phyloP scores from a whole-genome alignment of 1,140 invertebrate species.

The Cyclargus thomasi region DNA sequence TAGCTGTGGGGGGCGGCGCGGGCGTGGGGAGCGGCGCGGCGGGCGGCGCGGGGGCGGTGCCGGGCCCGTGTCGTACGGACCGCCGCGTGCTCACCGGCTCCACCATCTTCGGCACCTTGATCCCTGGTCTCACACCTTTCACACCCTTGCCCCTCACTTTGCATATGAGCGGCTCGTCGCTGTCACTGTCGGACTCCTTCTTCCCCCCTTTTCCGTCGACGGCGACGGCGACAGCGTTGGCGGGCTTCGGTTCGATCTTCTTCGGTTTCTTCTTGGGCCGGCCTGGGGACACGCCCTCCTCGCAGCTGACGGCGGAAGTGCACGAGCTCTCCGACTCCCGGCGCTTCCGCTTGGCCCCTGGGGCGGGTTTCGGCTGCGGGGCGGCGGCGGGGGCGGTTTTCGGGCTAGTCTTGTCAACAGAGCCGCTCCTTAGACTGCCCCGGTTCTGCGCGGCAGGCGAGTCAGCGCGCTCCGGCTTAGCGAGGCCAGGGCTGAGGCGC shows the following conservation, averaged over 20 bases:
- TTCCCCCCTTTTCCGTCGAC: conserved; percentile 46
- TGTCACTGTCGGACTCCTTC: conserved; percentile 82
- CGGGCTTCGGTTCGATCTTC: conserved; percentile 37
- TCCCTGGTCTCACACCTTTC: conserved; percentile 35
- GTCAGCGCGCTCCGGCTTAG: conserved; percentile 59
- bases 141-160: conserved; percentile 77
- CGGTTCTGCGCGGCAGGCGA: conserved; percentile 62
- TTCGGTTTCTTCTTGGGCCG: conserved; percentile 56
- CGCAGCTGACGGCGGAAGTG: conserved; percentile 77
- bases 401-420: conserved; percentile 64
- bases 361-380: conserved; percentile 36
- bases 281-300: conserved; percentile 70
- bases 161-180: conserved; percentile 86
- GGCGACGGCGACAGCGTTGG: conserved; percentile 30
- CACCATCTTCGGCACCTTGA: conserved; percentile 35
- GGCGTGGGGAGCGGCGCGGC: conserved; percentile 30
- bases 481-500: conserved; percentile 77
- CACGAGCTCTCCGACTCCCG: conserved; percentile 86
- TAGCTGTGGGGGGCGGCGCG: conserved; percentile 31
- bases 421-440: conserved; percentile 58
- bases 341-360: conserved; percentile 79
- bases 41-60: conserved; percentile 23
- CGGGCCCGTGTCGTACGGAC: conserved; percentile 55
- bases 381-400: conserved; percentile 34
- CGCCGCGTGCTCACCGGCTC: conserved; percentile 63